Base-by-base conservation (phyloP, 2,113 vertebrate genomes). In the Promerops cafer region DNA sequence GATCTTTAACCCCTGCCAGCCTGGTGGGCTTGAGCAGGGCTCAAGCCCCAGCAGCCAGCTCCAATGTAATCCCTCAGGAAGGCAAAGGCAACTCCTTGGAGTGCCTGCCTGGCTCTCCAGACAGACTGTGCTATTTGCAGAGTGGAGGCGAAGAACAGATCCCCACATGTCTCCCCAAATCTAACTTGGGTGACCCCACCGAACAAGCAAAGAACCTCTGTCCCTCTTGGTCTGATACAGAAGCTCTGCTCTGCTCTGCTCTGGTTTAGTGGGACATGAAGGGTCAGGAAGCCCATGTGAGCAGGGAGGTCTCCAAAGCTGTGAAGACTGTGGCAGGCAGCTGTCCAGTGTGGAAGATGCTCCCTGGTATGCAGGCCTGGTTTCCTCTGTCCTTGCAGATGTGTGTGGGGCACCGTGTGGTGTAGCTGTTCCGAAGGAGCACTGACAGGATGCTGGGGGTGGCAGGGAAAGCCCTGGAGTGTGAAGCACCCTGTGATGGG, bases 361-460 rank as follows among this genome's bases (percentile, higher is more conserved):
- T 52, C 10, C 17, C 47, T 33, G n/a, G 31, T 6, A 2, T 6
- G 1, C 9, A 42, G 70, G 30, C 16, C 37, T 0, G 8, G 26
- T 35, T 35, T 53, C 13, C 40, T 65, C 14, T 72, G 59, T 59
- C 44, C 47, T 10, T 10, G 54, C 1, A 7, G 63, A 3, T 2
- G 28, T 33, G 35, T 10, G 6, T 4, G 44, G 64, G 40, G 30
- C 33, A 11, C 23, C 0, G 10, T n/a, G 10, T 1, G 10, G 13
- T 28, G 61, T 1, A 33, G 71, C 24, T 45, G 53, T 1, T 3
- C 10, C 39, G 31, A 53, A 31, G 42, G 50, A 82, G 50, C n/a
- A 10, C 35, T 31, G 54, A 20, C n/a, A 94, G 39, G 52, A 12
- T 52, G 33, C 0, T 42, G 14, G 44, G 22, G 59, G 6, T 63